Conservation (phyloP, 2,888 invertebrate genomes). For the Conistra vaccinii region DNA sequence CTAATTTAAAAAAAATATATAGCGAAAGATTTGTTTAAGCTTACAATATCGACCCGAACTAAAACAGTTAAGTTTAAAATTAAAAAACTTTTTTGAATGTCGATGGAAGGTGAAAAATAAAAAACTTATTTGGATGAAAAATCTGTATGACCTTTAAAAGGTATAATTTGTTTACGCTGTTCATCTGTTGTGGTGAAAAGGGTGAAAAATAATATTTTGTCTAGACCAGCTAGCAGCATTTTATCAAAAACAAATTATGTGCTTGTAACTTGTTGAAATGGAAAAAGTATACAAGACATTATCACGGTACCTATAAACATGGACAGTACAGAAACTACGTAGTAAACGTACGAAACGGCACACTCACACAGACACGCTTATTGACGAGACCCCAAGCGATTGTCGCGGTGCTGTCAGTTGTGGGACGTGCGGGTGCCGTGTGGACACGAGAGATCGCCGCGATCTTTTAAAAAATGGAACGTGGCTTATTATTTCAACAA, state of each 20-base stretch:
- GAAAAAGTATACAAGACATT: not conserved
- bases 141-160: not conserved
- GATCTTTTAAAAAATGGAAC: no score
- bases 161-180: slow-evolving; percentile 13
- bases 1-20: slow-evolving; percentile 3
- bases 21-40: slow-evolving; percentile 26
- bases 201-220: slow-evolving; percentile 23
- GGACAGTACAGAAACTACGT: no score
- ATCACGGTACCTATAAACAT: no score
- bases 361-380: no score
- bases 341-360: no score
- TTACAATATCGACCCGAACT: slow-evolving; percentile 21
- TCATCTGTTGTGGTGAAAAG: not conserved
- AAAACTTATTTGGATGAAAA: slow-evolving; percentile 14
- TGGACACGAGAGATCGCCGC: no score
- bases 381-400: no score
- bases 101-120: slow-evolving; percentile 29
- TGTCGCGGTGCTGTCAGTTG: no score
- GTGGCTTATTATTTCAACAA: no score
- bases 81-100: slow-evolving; percentile 63
- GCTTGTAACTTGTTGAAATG: not conserved
- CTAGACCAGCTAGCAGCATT: slow-evolving; percentile 16
- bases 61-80: slow-evolving; percentile 58
- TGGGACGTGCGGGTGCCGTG: no score
- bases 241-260: not conserved